Evolutionary conservation across 35 echinoderm and acorn worm genomes (phyloP).

Genomic region (Apostichopus japonicus): DNA sequence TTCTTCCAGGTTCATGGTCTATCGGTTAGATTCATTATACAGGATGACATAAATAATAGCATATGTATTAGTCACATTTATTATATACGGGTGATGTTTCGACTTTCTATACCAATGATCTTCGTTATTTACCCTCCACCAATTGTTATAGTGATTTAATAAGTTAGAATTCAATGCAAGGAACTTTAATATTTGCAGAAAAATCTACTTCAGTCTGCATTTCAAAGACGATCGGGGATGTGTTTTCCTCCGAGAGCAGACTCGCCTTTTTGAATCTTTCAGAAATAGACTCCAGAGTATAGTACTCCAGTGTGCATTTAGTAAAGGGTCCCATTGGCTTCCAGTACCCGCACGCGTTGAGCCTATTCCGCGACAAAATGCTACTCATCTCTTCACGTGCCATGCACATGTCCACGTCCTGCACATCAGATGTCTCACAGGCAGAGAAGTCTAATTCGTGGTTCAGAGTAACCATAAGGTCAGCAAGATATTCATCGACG

Average conservation of each 20-base stretch:
- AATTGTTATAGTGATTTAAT: too few relatives aligned
- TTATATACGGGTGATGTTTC: too few relatives aligned
- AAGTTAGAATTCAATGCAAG: neutral
- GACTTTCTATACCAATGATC: too few relatives aligned
- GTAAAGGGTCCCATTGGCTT: neutral
- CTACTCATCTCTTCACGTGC: neutral
- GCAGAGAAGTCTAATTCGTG: constrained; percentile 11
- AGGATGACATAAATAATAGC: too few relatives aligned
- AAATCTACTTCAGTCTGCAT: neutral
- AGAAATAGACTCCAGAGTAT: neutral
- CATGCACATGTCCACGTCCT: constrained; percentile 6
- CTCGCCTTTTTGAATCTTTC: neutral
- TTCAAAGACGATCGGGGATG: neutral
- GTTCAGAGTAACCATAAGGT: neutral
- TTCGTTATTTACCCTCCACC: too few relatives aligned
- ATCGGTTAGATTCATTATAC: too few relatives aligned
- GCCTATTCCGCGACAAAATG: neutral
- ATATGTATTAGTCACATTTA: too few relatives aligned
- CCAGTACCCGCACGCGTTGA: neutral
- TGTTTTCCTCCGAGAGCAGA: neutral
- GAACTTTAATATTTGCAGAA: neutral
- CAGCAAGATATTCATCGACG: neutral
- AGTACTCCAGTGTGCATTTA: neutral
- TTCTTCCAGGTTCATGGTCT: too few relatives aligned
- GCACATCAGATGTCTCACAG: neutral